Evolutionary conservation across 30 jellyfish, hydroid and myxozoan genomes (phyloP).

Genomic region (Turritopsis dohrnii): DNA sequence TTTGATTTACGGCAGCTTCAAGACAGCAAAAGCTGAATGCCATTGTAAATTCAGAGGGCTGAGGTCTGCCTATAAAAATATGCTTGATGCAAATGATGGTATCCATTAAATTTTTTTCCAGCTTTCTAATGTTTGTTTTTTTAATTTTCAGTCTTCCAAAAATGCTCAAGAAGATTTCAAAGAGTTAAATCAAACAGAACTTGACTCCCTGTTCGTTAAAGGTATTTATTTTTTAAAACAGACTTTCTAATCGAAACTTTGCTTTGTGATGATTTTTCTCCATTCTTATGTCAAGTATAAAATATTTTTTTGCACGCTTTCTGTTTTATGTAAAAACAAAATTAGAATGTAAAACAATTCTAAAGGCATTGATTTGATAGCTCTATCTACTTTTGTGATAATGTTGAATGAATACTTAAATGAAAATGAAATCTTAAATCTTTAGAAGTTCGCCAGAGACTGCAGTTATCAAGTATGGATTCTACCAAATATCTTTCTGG

Average conservation of each 20-base stretch:
- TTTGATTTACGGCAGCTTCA: too few species aligned
- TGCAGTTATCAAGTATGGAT: constrained; percentile 20
- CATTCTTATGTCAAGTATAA: background rate
- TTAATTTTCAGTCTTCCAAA: background rate
- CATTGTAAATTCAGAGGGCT: too few species aligned
- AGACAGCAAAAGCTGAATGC: too few species aligned
- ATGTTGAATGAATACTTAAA: too few species aligned
- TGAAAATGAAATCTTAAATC: background rate
- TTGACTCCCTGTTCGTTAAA: constrained; percentile 23
- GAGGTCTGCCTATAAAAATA: too few species aligned
- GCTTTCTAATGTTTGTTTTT: background rate
- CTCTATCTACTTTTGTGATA: background rate
- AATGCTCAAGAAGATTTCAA: background rate
- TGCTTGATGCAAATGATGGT: too few species aligned
- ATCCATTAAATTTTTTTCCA: background rate
- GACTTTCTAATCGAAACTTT: background rate
- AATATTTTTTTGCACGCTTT: too few species aligned
- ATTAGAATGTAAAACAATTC: too few species aligned
- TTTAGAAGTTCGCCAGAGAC: constrained; percentile 25
- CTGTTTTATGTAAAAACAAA: too few species aligned
- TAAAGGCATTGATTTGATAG: background rate
- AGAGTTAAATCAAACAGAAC: constrained; percentile 29
- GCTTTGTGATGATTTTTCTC: background rate
- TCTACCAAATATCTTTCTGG: background rate
- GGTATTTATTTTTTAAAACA: background rate